phyloP scores from a whole-genome alignment of 37 sponge, comb jelly and placozoan genomes.

The Haliclona indistincta region DNA sequence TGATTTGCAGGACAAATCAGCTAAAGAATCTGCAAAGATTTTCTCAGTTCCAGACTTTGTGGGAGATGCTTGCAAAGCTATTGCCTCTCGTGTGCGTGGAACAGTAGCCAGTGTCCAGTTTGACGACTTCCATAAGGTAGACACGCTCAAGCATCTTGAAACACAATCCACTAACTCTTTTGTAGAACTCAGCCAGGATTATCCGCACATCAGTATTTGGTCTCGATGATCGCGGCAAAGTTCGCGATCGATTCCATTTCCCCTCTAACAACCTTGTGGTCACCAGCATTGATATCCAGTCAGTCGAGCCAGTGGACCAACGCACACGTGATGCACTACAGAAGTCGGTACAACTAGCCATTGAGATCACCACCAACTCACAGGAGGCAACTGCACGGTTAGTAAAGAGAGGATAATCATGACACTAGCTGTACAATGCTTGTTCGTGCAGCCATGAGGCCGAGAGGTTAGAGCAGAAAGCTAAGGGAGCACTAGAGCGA shows the following conservation, averaged over 20 bases:
- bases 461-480: constrained; percentile 97
- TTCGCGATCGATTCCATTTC: constrained; percentile 88
- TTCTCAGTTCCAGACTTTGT: constrained; percentile 99
- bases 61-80: constrained; percentile 99
- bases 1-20: constrained; percentile 70
- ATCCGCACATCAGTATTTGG: constrained; percentile 99
- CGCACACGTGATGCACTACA: constrained; percentile 98
- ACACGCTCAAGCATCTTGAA: no score
- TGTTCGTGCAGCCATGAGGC: constrained; percentile 86
- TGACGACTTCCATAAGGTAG: constrained; percentile 99
- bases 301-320: constrained; percentile 99
- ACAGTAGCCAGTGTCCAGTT: constrained; percentile 97
- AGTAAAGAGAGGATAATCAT: constrained; percentile 4
- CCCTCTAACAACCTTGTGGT: constrained; percentile 94
- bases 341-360: constrained; percentile 99
- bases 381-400: constrained; percentile 98
- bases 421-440: not conserved
- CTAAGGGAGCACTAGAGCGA: constrained; percentile 94
- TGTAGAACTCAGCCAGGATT: constrained; percentile 97
- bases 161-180: not conserved
- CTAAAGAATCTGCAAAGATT: constrained; percentile 77
- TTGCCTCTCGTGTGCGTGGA: constrained; percentile 98
- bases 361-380: constrained; percentile 99
- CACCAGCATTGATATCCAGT: constrained; percentile 98
- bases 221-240: constrained; percentile 90